phyloP scores from a whole-genome alignment of 2,797 vertebrate genomes.

The Melanogrammus aeglefinus region DNA sequence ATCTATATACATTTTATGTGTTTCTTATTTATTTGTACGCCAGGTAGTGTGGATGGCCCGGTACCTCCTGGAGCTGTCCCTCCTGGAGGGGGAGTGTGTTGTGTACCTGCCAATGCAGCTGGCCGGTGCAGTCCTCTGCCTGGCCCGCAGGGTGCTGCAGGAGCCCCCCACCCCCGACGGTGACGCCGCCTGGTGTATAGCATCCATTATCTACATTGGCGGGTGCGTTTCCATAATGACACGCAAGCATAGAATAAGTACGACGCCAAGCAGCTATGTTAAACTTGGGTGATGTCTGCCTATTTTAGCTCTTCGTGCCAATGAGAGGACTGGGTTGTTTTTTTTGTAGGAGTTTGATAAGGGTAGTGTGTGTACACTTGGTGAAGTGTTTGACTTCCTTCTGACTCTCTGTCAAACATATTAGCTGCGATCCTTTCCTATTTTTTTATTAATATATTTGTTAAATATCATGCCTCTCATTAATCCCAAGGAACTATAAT shows the following conservation, averaged over 20 bases:
- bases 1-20: no score
- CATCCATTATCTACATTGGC: conserved; percentile 66
- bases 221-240: conserved; percentile 48
- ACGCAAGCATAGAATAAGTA: neutral
- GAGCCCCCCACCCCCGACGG: conserved; percentile 60
- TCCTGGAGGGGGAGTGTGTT: conserved; percentile 77
- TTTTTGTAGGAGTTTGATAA: neutral
- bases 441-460: neutral
- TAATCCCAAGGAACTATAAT: neutral
- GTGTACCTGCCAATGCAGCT: conserved; percentile 76
- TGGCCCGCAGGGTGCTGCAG: conserved; percentile 73
- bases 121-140: conserved; percentile 76
- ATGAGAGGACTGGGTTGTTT: neutral
- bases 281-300: neutral
- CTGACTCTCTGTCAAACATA: neutral
- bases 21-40: neutral
- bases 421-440: neutral
- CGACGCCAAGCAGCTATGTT: neutral
- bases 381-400: neutral
- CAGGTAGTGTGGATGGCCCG: conserved; percentile 79
- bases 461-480: neutral
- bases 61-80: conserved; percentile 83
- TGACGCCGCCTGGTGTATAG: conserved; percentile 71
- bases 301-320: neutral
- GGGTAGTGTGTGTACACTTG: neutral